phyloP scores from a whole-genome alignment of 2,888 invertebrate genomes.

The Heliconius aoede region DNA sequence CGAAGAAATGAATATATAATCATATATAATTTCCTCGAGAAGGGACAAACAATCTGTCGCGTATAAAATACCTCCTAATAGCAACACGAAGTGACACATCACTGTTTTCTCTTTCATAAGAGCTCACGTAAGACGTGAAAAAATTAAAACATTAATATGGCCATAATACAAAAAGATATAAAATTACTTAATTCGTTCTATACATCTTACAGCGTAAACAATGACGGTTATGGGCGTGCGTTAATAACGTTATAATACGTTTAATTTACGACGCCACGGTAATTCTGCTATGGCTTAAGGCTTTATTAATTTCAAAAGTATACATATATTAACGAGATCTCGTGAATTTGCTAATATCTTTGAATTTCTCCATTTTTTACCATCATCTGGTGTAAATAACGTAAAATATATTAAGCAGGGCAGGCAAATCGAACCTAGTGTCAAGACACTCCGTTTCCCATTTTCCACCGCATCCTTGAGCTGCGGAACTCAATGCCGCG shows the following conservation, averaged over 20 bases:
- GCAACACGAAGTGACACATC: neutral
- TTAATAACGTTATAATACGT: constrained; percentile 59
- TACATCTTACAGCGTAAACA: constrained; percentile 39
- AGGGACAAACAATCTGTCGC: too few relatives aligned
- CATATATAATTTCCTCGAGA: too few relatives aligned
- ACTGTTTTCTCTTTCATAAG: neutral
- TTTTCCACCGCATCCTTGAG: too few relatives aligned
- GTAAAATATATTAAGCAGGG: too few relatives aligned
- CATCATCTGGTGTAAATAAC: neutral
- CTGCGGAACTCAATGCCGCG: too few relatives aligned
- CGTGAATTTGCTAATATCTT: constrained; percentile 26
- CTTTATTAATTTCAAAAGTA: constrained; percentile 60
- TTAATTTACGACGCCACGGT: constrained; percentile 59
- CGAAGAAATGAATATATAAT: too few relatives aligned
- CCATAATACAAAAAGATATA: constrained; percentile 25
- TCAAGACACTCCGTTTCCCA: too few relatives aligned
- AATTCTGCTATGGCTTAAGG: constrained; percentile 55
- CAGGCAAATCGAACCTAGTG: too few relatives aligned
- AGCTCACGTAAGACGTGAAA: neutral
- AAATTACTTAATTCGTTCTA: constrained; percentile 34
- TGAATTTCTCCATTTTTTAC: constrained; percentile 12
- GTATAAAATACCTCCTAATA: neutral
- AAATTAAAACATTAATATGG: neutral
- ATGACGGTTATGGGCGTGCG: constrained; percentile 43
- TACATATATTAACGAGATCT: constrained; percentile 46